Conservation (phyloP, 2,888 invertebrate genomes). For the Cantharis flavilabris region DNA sequence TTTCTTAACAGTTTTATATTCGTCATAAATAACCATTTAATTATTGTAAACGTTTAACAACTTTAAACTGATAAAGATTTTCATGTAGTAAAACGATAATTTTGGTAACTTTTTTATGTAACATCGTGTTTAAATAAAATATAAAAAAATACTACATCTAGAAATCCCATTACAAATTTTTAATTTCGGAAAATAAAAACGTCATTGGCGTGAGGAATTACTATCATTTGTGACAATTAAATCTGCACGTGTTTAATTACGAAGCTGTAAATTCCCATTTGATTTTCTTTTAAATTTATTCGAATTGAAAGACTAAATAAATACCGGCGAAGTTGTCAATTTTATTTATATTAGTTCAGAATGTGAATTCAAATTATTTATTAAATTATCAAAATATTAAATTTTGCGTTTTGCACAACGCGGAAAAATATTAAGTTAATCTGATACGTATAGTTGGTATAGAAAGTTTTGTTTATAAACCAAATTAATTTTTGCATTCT, state of each 20-base stretch:
- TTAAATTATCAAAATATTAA: too few species aligned
- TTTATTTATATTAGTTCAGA: too few species aligned
- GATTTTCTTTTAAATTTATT: neutral
- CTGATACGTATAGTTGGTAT: too few species aligned
- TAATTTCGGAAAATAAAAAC: neutral
- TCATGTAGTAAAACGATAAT: neutral
- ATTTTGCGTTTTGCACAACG: too few species aligned
- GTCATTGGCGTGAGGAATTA: neutral
- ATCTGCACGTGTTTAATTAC: neutral
- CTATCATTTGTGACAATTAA: neutral
- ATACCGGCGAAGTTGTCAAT: too few species aligned
- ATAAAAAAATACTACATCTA: neutral
- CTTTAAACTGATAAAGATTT: neutral
- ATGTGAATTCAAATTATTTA: too few species aligned
- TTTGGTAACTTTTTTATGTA: neutral
- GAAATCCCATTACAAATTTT: neutral
- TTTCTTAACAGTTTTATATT: neutral
- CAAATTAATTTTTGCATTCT: too few species aligned
- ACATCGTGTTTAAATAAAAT: neutral
- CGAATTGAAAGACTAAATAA: neutral
- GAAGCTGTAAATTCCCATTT: neutral
- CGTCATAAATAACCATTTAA: neutral
- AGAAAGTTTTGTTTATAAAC: too few species aligned
- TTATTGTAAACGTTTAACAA: neutral
- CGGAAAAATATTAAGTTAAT: too few species aligned